phyloP scores from a whole-genome alignment of 2,113 vertebrate species.

The Heterochromis multidens region DNA sequence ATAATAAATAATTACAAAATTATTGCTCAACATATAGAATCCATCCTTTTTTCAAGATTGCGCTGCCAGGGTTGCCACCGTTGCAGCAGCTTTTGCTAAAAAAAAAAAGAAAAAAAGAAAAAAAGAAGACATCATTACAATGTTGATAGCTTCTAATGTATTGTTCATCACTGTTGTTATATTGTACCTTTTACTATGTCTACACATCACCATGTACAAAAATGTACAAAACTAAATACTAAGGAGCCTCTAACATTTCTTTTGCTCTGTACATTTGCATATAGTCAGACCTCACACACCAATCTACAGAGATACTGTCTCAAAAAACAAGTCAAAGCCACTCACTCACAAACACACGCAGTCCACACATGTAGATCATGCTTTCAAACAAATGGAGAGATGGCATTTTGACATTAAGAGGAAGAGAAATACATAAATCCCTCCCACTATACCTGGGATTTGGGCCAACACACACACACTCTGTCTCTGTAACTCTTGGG shows the following conservation, averaged over 20 bases:
- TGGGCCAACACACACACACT: constrained; percentile 33
- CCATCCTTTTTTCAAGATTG: neutral
- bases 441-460: constrained; percentile 60
- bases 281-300: neutral
- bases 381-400: constrained; percentile 12
- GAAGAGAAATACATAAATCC: constrained; percentile 45
- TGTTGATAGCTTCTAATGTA: neutral
- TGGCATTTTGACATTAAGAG: constrained; percentile 56
- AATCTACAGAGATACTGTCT: neutral
- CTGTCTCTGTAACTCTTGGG: constrained; percentile 25
- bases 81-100: neutral
- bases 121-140: neutral
- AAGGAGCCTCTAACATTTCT: neutral
- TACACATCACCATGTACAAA: neutral
- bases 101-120: no score
- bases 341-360: neutral
- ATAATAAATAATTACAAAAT: neutral
- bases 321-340: neutral
- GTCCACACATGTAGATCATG: neutral
- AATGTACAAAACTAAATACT: neutral
- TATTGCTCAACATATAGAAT: neutral
- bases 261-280: neutral
- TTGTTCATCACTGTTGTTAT: neutral
- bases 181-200: neutral
- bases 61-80: neutral